A percentile compares a stretch with the other conserved stretches of the same genome.
Evolutionary conservation across 92 coral and sea anemone species (phyloP).

Genomic region (Porites evermanni): DNA sequence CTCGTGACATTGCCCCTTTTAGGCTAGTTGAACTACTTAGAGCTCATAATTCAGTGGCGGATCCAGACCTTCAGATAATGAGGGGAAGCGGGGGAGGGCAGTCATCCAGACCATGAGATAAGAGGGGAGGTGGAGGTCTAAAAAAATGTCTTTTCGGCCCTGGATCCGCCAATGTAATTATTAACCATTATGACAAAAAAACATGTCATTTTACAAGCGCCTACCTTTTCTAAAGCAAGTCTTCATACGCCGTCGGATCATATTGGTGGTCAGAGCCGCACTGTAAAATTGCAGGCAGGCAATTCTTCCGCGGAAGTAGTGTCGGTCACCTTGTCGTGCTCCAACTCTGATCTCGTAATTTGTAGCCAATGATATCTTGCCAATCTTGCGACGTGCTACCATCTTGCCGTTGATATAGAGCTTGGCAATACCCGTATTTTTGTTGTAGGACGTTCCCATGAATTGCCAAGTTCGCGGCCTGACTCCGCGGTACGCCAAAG

Average conservation of each 20-base stretch:
- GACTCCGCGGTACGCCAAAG: slow-evolving; percentile 39
- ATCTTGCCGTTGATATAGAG: slow-evolving; percentile 68
- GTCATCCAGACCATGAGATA: too few relatives aligned
- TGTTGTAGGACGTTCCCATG: slow-evolving; percentile 79
- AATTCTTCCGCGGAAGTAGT: slow-evolving; percentile 78
- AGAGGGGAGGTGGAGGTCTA: too few relatives aligned
- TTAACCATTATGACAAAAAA: too few relatives aligned
- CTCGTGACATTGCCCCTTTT: too few relatives aligned
- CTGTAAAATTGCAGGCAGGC: slow-evolving; percentile 83
- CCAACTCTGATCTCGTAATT: slow-evolving; percentile 79
- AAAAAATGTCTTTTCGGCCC: too few relatives aligned
- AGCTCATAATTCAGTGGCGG: too few relatives aligned
- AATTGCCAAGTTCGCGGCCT: slow-evolving; percentile 74
- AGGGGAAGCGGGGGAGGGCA: too few relatives aligned
- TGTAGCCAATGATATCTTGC: slow-evolving; percentile 73
- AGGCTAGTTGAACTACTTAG: too few relatives aligned
- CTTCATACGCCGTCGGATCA: slow-evolving; percentile 68
- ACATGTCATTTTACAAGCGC: too few relatives aligned
- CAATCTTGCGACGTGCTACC: slow-evolving; percentile 63
- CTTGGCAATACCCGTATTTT: slow-evolving; percentile 79
- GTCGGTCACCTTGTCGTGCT: slow-evolving; percentile 62
- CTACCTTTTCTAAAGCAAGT: slow-evolving; percentile 63
- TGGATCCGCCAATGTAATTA: too few relatives aligned
- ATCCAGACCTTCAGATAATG: too few relatives aligned
- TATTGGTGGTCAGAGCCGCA: slow-evolving; percentile 62